Conservation (phyloP, 2,113 vertebrate genomes). For the Chrysemys picta region DNA sequence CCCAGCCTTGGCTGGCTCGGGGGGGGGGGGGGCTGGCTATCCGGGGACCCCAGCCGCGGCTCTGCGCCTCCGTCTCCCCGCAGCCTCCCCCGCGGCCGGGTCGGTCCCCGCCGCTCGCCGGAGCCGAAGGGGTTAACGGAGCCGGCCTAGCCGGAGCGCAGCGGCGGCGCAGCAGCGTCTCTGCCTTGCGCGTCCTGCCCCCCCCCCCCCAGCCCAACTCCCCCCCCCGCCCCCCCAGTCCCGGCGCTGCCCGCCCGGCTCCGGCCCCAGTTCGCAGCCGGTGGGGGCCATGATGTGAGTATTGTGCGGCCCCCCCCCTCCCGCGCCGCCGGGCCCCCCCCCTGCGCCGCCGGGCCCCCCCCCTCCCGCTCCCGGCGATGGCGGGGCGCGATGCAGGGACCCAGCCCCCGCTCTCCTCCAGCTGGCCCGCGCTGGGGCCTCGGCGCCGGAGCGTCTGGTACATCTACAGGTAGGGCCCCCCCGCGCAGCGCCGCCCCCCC, state of each 20-base stretch:
- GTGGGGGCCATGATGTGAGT: conserved; percentile 9
- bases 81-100: too few relatives aligned
- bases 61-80: too few relatives aligned
- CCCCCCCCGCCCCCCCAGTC: conserved; percentile 46
- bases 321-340: conserved; percentile 40
- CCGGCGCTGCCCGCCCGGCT: conserved; percentile 59
- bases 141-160: too few relatives aligned
- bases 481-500: not conserved
- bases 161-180: not conserved
- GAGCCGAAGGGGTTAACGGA: not conserved
- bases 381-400: conserved; percentile 64
- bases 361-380: conserved; percentile 10
- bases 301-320: too few relatives aligned
- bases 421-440: conserved; percentile 91
- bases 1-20: not conserved
- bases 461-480: conserved; percentile 90
- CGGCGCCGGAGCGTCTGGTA: conserved; percentile 93
- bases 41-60: too few relatives aligned
- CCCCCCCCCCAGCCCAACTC: conserved; percentile 32
- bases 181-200: not conserved
- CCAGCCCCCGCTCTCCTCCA: conserved; percentile 87
- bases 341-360: conserved; percentile 73
- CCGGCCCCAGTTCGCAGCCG: conserved; percentile 61
- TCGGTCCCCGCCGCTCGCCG: not conserved
- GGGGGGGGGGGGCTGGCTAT: too few relatives aligned